Base-by-base conservation (phyloP, 1,140 invertebrate genomes). In the Nasonia giraulti region DNA sequence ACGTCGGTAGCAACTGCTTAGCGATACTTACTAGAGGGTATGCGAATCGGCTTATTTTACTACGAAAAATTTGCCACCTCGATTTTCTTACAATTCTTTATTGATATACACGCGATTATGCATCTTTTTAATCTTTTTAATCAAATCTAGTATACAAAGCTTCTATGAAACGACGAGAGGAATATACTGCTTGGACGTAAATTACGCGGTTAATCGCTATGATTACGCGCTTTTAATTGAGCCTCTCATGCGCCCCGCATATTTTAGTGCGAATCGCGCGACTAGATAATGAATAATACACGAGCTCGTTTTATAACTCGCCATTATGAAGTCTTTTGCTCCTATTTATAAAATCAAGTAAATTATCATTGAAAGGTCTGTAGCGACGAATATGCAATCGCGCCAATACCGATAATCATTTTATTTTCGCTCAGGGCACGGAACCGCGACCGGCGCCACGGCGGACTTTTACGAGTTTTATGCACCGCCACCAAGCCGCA, bases 271-370 rank as follows among this genome's bases (percentile, higher is more conserved):
- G n/a, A n/a, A n/a, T n/a, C n/a, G n/a, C n/a, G n/a, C n/a, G n/a
- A n/a, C n/a, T 6, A 14, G 17, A 80, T 68, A 69, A 11, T 80
- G n/a, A 33, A 69, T 69, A 69, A 80, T 80, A 2, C 66, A 80
- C 44, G 33, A 80, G 37, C 66, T 69, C n/a, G 8, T 80, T 69
- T 80, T 69, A 23, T 44, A 44, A 62, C 37, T 79, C n/a, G 23
- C 37, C 78, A n/a, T 80, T 44, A 80, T 80, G n/a, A 80, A 80
- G n/a, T 33, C 66, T 80, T 80, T 37, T n/a, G n/a, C 50, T 69
- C n/a, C 37, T 7, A 69, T 44, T 69, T 68, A 80, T 80, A 69
- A 80, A 69, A 80, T 80, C 68, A 69, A 68, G 66, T 80, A 69
- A 40, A 80, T 80, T 69, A 80, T 80, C n/a, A 69, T 44, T 80